Base-by-base conservation (phyloP, 2,888 invertebrate species). In the Cryptus armator region DNA sequence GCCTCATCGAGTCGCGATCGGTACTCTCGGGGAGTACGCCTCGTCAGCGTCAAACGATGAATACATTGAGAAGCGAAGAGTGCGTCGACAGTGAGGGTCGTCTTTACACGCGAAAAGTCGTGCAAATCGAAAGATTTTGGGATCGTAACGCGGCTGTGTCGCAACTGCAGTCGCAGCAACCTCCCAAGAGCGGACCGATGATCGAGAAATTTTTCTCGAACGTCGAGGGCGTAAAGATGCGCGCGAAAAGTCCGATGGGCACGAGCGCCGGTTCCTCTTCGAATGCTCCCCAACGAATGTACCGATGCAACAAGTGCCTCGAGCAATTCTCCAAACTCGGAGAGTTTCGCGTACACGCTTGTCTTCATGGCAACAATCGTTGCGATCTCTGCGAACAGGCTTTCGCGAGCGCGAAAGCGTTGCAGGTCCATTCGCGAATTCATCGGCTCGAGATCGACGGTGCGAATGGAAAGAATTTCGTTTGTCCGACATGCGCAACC, bases 401-500 rank as follows among this genome's bases (percentile, higher is more conserved):
- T 1, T 94, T 94, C 67, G 91, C 91, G n/a, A 93, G 92, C 2
- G 84, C 95, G 0, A 95, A 95, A 88, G 96, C 95, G 0, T 91
- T 96, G 62, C 95, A 95, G 84, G 94, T 95, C 0, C 96, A 96
- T 88, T 95, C 95, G 94, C 95, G 95, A 90, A 94, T 94, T 0
- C 96, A 96, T 90, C 86, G 85, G 10, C 79, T 16, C 48, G 86
- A 86, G 7, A 71, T 44, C 14, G 86, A 86, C 3, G 62, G 12
- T 1, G 71, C 84, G 81, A 83, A 83, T 6, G 85, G 85, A 16
- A 93, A 93, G 4, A 93, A 94, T 0, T 95, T 95, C 86, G 92
- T 95, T 72, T 97, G 97, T 88, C 94, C 94, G 7, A 94, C 95
- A n/a, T 97, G 97, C 89, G 95, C 95, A 53, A 97, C 97, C 0